Evolutionary conservation across 1,140 invertebrate species (phyloP).

Genomic region (Aphaenogaster ashmeadi): DNA sequence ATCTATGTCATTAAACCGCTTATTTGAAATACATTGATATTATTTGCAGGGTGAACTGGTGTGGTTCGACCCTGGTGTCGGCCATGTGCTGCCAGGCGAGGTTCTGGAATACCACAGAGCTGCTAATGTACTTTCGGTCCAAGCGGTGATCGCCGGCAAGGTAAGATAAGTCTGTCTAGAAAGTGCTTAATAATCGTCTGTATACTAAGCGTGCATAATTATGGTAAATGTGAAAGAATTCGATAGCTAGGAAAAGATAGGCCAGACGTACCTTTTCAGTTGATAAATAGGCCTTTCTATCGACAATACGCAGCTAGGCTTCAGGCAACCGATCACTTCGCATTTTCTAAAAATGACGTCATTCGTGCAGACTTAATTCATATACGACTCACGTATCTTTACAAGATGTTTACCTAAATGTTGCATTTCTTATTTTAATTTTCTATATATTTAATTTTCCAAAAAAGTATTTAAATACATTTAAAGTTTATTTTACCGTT

Average conservation of each 20-base stretch:
- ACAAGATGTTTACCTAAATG: neutral
- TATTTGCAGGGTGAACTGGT: slow-evolving; percentile 92
- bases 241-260: slow-evolving; percentile 1
- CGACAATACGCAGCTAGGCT: slow-evolving; percentile 68
- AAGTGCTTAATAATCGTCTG: slow-evolving; percentile 54
- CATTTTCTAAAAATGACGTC: slow-evolving; percentile 81
- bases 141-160: slow-evolving; percentile 95
- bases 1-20: neutral
- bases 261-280: slow-evolving; percentile 2
- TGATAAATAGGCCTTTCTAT: slow-evolving; percentile 22
- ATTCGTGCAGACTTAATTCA: slow-evolving; percentile 44
- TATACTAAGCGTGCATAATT: slow-evolving; percentile 38
- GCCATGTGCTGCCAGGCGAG: slow-evolving; percentile 95
- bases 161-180: slow-evolving; percentile 86
- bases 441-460: neutral
- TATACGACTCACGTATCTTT: neutral
- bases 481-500: neutral
- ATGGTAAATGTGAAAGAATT: slow-evolving; percentile 34
- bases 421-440: neutral
- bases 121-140: slow-evolving; percentile 95
- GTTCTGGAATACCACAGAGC: slow-evolving; percentile 95
- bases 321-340: slow-evolving; percentile 71
- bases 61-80: slow-evolving; percentile 97
- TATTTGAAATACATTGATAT: neutral
- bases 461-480: neutral